These are phyloP conservation scores for Torymus auratus DNA, from an alignment of 2,888 invertebrate species.

Conservation along the genomic window DNA sequence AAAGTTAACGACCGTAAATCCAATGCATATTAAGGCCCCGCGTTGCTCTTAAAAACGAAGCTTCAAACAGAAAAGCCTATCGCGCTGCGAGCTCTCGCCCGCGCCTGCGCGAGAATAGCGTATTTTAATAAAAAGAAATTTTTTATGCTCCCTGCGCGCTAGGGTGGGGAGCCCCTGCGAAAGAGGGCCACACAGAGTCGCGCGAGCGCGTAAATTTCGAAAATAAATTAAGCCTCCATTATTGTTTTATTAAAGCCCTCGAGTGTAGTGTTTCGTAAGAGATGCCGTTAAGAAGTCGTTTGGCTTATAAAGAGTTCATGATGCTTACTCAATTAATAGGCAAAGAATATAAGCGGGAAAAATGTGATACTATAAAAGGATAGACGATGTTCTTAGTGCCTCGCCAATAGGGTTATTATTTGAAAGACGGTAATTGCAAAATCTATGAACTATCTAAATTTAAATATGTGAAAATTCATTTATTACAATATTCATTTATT, in stretches of 20 bases:
- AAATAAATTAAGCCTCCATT: conserved; percentile 6
- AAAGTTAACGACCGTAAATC: conserved; percentile 52
- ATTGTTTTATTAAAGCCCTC: conserved; percentile 14
- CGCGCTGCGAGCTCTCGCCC: neutral
- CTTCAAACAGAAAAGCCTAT: conserved; percentile 33
- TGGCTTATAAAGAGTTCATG: neutral
- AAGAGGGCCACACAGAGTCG: neutral
- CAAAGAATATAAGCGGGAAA: neutral
- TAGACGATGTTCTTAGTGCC: too few species aligned
- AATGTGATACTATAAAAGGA: too few species aligned
- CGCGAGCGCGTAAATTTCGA: neutral
- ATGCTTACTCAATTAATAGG: conserved; percentile 3
- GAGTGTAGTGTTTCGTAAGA: neutral
- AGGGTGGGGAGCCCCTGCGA: neutral
- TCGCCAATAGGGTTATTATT: too few species aligned
- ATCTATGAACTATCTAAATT: too few species aligned
- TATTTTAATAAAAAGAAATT: conserved; percentile 27
- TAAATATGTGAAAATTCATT: too few species aligned
- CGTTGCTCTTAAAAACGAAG: conserved; percentile 37
- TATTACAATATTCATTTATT: too few species aligned
- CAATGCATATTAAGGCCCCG: conserved; percentile 48
- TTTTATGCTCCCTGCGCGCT: conserved; percentile 1
- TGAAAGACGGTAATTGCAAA: too few species aligned
- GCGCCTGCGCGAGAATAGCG: neutral
- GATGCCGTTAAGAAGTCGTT: neutral